Evolutionary conservation across 2,888 invertebrate genomes (phyloP).

Genomic region (Campaea margaritaria): DNA sequence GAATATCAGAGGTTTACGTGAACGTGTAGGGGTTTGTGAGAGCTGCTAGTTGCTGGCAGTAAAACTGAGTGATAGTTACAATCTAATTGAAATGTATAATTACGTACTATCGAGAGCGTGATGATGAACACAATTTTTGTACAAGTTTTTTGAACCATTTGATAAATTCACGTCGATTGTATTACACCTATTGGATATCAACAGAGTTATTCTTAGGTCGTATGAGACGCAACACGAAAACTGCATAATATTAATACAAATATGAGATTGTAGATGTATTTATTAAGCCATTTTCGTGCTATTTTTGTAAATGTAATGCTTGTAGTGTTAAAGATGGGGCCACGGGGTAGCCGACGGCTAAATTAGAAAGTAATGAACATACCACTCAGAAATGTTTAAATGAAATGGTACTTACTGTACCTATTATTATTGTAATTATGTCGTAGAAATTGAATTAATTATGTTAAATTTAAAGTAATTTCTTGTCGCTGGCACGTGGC

Average conservation of each 20-base stretch:
- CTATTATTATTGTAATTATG: no score
- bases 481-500: background rate
- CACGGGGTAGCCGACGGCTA: constrained; percentile 6
- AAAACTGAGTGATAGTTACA: constrained; percentile 83
- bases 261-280: constrained; percentile 75
- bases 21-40: constrained; percentile 69
- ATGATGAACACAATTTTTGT: constrained; percentile 72
- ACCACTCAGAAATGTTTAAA: background rate
- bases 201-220: constrained; percentile 49
- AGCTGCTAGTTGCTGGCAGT: constrained; percentile 82
- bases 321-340: constrained; percentile 53
- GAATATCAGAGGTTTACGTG: constrained; percentile 59
- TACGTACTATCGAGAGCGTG: constrained; percentile 55
- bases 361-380: background rate
- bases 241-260: constrained; percentile 72
- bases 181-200: constrained; percentile 50
- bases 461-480: background rate
- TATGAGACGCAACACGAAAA: constrained; percentile 67
- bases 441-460: no score
- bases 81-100: constrained; percentile 78
- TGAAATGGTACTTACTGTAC: no score
- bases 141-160: constrained; percentile 67
- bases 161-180: constrained; percentile 51
- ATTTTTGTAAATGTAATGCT: constrained; percentile 80
- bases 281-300: constrained; percentile 79